A percentile compares a stretch with the other conserved stretches of the same genome.
Conservation (phyloP, 2,113 vertebrate genomes). For the Vireo altiloquus region DNA sequence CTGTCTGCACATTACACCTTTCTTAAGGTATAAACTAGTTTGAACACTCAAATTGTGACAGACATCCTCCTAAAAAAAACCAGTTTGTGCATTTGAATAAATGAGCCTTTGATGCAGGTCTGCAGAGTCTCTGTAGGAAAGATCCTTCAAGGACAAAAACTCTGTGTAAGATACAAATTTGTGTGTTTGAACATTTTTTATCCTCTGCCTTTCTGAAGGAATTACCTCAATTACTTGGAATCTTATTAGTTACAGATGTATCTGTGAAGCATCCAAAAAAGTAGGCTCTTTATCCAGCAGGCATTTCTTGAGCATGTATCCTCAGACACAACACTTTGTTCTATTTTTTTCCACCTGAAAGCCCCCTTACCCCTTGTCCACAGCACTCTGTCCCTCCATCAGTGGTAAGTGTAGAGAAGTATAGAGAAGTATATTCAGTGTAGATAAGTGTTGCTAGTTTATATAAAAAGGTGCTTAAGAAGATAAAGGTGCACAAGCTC, state of each 20-base stretch:
- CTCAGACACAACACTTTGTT: neutral
- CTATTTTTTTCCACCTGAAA: neutral
- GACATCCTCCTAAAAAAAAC: neutral
- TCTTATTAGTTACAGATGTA: neutral
- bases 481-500: neutral
- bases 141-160: neutral
- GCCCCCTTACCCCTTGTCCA: accelerated
- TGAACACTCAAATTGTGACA: neutral
- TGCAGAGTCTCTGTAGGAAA: neutral
- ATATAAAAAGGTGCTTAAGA: neutral
- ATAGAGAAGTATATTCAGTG: no score
- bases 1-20: neutral
- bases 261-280: neutral
- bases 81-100: neutral
- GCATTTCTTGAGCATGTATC: neutral
- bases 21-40: neutral
- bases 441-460: neutral
- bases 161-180: neutral
- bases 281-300: neutral
- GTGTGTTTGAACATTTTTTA: neutral
- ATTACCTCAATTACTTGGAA: neutral
- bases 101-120: neutral
- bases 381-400: neutral
- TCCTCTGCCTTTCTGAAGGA: neutral
- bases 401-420: neutral